Evolutionary conservation across 1,140 invertebrate genomes (phyloP), one percentile per base, ranked within the genome.

Genomic region (Drosophila sp.): DNA sequence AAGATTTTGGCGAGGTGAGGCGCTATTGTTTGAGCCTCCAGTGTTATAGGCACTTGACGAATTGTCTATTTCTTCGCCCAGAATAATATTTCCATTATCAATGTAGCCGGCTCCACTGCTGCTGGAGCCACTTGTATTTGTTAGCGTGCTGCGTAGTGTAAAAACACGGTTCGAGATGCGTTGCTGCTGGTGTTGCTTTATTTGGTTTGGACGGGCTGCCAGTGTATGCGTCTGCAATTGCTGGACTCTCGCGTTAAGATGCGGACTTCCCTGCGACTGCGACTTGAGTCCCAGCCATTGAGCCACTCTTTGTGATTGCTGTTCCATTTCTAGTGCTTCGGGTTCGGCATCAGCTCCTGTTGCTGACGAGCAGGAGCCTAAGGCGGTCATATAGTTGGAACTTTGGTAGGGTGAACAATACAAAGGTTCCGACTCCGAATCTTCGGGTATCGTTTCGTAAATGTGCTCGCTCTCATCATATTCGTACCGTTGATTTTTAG

Each of bases 21-120:
- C 96, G 78, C 95, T 96, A 63, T 96, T 94, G 76, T 95, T 96
- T 1, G 95, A 95, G 70, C 96, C 96, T 1, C 95, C 96, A 1
- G 96, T 96, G 76, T 96, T 97, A 82, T 96, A 96, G 58, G 96
- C 96, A 92, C 95, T 96, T 29, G 95, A 95, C 25, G 94, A 95
- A 69, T 95, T 93, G 44, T 93, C 94, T 58, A 95, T 93, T 54
- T 95, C 94, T 67, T 94, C 94, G 10, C 92, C 92, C 47, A 72
- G 35, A 41, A 40, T 33, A 25, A 54, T 29, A 57, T 72, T 69
- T 30, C 10, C 58, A 11, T 10, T 72, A 23, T 74, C 50, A 41
- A 41, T 32, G 60, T 62, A 64, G 57, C 65, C 76, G 25, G 57
- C 70, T 32, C 62, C 76, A 64, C 80, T 84, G 32, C 85, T 90